A percentile compares a stretch with the other conserved stretches of the same genome.
Conservation (phyloP, 2,888 invertebrate genomes). For the Mythimna vitellina region DNA sequence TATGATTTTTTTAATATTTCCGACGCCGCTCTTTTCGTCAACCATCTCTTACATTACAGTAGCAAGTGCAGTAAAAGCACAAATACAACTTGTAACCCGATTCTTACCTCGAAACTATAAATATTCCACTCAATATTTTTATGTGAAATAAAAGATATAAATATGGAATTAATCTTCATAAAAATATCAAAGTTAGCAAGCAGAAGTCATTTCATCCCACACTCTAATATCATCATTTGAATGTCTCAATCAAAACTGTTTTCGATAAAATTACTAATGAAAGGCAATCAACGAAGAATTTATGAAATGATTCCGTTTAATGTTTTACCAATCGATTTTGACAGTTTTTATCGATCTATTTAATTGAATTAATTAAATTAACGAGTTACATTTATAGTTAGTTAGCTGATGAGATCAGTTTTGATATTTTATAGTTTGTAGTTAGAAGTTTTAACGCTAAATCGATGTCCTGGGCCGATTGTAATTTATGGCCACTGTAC, state of each 20-base stretch:
- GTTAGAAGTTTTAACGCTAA: conserved; percentile 38
- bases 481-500: conserved; percentile 23
- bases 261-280: conserved; percentile 52
- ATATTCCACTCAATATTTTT: conserved; percentile 19
- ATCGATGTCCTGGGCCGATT: conserved; percentile 8
- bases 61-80: background rate
- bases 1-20: background rate
- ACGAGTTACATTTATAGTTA: conserved; percentile 46
- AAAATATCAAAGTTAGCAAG: conserved; percentile 29
- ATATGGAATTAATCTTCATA: conserved; percentile 39
- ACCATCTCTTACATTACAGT: background rate
- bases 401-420: conserved; percentile 42
- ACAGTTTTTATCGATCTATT: conserved; percentile 58
- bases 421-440: conserved; percentile 41
- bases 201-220: conserved; percentile 44
- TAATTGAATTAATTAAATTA: conserved; percentile 62
- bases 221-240: conserved; percentile 27
- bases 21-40: background rate
- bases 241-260: conserved; percentile 59
- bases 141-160: conserved; percentile 18
- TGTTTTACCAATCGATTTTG: conserved; percentile 57
- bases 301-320: conserved; percentile 56
- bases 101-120: conserved; percentile 7
- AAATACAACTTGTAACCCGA: background rate
- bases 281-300: conserved; percentile 57